A percentile compares a stretch with the other conserved stretches of the same genome.
Conservation (phyloP, 2,113 vertebrate species). For the Pseudorhombus dupliciocellatus region DNA sequence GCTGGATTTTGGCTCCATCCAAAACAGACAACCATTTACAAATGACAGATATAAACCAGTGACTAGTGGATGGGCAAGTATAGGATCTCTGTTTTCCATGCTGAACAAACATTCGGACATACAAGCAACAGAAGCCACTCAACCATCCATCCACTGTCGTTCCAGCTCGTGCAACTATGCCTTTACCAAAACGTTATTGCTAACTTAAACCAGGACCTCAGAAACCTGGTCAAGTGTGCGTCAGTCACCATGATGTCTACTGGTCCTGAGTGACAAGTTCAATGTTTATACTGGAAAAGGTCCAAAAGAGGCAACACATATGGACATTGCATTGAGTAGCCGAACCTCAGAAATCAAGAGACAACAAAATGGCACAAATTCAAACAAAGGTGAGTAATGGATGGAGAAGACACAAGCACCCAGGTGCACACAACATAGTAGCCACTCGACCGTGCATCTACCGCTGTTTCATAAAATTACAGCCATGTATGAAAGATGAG, state of each 20-base stretch:
- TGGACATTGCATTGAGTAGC: too few species aligned
- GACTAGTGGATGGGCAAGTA: neutral
- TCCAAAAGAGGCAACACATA: too few species aligned
- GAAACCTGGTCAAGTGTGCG: neutral
- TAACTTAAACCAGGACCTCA: neutral
- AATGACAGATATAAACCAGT: neutral
- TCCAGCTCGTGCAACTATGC: neutral
- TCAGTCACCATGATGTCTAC: too few species aligned
- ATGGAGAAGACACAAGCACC: neutral
- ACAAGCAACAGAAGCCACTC: neutral
- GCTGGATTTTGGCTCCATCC: neutral
- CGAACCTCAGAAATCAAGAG: too few species aligned
- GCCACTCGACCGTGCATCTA: neutral
- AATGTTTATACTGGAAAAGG: too few species aligned
- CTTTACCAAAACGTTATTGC: too few species aligned
- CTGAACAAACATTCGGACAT: constrained; percentile 9
- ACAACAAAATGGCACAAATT: neutral
- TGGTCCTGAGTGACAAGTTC: too few species aligned
- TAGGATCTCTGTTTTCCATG: neutral
- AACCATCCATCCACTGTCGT: neutral
- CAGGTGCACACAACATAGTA: neutral
- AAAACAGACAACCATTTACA: neutral
- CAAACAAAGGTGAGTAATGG: neutral
- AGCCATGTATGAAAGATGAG: neutral
- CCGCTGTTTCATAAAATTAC: neutral